phyloP scores from a whole-genome alignment of 2,113 vertebrate genomes.

The Mustela nigripes region DNA sequence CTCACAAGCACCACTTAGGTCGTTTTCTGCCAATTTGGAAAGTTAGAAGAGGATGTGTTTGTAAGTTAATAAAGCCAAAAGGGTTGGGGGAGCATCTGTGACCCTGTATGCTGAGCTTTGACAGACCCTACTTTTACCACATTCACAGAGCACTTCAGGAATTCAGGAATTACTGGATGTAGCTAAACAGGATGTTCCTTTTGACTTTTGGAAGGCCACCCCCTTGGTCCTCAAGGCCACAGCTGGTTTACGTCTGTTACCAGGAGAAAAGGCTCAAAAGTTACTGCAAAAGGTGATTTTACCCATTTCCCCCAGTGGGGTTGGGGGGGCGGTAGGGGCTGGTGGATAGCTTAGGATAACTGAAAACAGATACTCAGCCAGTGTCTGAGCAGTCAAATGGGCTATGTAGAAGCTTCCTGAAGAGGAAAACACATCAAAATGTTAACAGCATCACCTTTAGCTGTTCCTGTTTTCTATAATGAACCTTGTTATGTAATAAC shows the following conservation, averaged over 20 bases:
- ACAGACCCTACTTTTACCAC: conserved; percentile 1
- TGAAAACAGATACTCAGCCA: not conserved
- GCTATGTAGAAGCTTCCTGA: not conserved
- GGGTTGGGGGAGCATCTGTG: not conserved
- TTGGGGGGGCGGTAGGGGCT: too few species aligned
- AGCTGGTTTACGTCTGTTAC: conserved; percentile 94
- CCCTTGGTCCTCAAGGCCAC: conserved; percentile 96
- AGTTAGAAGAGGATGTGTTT: not conserved
- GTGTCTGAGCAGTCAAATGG: not conserved
- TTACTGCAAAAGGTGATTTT: conserved; percentile 91
- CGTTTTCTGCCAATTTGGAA: not conserved
- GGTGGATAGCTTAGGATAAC: not conserved
- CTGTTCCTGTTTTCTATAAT: not conserved
- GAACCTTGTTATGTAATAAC: not conserved
- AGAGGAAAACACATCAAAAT: not conserved
- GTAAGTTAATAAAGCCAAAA: not conserved
- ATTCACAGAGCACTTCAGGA: conserved; percentile 90
- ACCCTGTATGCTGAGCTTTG: not conserved
- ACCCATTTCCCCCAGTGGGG: not conserved
- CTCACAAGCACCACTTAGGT: not conserved
- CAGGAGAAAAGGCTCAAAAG: conserved; percentile 93
- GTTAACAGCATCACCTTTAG: not conserved
- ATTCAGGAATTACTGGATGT: conserved; percentile 92
- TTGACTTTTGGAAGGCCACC: conserved; percentile 90
- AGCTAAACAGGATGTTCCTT: conserved; percentile 91